A percentile compares a stretch with the other conserved stretches of the same genome.
Evolutionary conservation across 2,113 vertebrate genomes (phyloP).

Genomic region (Galeopterus variegatus): DNA sequence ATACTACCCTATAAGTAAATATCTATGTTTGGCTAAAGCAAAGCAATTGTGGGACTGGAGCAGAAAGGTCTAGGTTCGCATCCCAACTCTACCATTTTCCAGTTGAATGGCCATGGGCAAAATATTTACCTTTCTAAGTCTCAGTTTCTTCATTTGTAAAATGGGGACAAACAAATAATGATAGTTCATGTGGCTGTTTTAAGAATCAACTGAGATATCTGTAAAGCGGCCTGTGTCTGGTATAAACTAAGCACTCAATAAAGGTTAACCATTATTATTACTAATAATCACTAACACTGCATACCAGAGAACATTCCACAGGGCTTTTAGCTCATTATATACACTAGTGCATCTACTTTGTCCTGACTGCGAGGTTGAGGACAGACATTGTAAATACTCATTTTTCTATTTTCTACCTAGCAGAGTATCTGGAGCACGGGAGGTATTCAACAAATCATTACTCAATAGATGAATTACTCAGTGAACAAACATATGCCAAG

Average conservation of each 20-base stretch:
- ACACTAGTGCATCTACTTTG: background rate
- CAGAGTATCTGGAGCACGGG: background rate
- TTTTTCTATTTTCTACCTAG: background rate
- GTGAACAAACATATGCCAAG: background rate
- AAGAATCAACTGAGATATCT: background rate
- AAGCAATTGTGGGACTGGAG: background rate
- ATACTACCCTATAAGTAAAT: background rate
- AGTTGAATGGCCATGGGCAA: background rate
- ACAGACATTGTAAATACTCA: background rate
- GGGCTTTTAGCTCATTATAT: background rate
- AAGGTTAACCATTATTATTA: background rate
- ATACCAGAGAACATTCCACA: background rate
- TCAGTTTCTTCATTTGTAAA: conserved; percentile 46
- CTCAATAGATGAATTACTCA: background rate
- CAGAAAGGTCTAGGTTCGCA: conserved; percentile 11
- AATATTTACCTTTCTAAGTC: background rate
- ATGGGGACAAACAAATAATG: background rate
- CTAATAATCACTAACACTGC: background rate
- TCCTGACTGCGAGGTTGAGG: background rate
- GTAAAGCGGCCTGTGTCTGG: background rate
- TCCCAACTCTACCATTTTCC: background rate
- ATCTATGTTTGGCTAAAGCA: background rate
- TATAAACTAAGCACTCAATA: background rate
- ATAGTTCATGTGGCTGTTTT: background rate
- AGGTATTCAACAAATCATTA: background rate